Evolutionary conservation across 92 coral and sea anemone genomes (phyloP).

Genomic region (Epizoanthus ramosus): DNA sequence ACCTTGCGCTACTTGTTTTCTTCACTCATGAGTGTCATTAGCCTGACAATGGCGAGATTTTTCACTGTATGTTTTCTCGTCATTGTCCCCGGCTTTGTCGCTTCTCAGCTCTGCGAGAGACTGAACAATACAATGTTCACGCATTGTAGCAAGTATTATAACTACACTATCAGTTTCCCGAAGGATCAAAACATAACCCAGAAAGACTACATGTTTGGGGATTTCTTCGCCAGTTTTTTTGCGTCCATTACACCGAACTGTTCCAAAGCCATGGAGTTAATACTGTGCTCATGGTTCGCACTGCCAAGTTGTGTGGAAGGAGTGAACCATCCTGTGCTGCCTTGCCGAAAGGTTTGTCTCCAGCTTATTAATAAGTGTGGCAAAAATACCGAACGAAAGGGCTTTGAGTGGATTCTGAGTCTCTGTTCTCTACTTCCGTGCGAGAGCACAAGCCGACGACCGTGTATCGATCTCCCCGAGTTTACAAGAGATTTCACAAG

Average conservation of each 20-base stretch:
- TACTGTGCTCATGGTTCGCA: conserved; percentile 12
- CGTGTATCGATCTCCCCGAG: conserved; percentile 27
- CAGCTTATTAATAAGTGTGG: conserved; percentile 22
- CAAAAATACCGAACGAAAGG: neutral
- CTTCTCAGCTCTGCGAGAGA: conserved; percentile 1
- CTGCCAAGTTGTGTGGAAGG: conserved; percentile 33
- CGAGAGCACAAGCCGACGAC: neutral
- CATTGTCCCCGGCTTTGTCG: neutral
- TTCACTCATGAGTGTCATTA: neutral
- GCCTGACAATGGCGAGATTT: neutral
- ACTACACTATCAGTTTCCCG: conserved; percentile 14
- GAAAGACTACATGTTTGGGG: neutral
- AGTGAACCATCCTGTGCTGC: neutral
- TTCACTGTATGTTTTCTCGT: neutral
- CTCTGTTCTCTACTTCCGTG: conserved; percentile 4
- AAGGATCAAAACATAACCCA: conserved; percentile 17
- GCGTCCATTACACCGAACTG: conserved; percentile 8
- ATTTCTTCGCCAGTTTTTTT: neutral
- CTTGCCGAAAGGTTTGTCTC: conserved; percentile 33
- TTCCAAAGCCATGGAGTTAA: conserved; percentile 22
- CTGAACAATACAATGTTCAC: conserved; percentile 21
- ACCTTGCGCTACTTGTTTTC: neutral
- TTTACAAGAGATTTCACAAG: conserved; percentile 34
- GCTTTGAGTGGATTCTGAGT: conserved; percentile 33
- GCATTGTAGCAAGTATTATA: conserved; percentile 26